Base-by-base conservation (phyloP, 2,888 invertebrate species). In the Ligdia adustata region DNA sequence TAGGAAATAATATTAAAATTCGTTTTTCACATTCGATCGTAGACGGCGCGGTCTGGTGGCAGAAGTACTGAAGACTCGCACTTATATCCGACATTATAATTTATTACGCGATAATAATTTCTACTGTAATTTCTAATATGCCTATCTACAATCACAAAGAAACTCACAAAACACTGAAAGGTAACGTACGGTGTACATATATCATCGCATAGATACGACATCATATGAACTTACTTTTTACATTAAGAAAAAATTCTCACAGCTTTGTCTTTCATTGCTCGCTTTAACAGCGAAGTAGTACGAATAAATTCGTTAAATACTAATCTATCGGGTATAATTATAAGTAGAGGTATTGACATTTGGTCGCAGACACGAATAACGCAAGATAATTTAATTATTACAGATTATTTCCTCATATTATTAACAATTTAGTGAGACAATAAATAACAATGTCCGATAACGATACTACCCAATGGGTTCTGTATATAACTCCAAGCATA, bases 191-290 rank as follows among this genome's bases (percentile, higher is more conserved):
- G 65, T 72, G 72, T 66, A 77, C 68, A 78, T 72, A 60, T 51
- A 69, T 71, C 70, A 64, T 78, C 70, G 72, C 79, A 80, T 82
- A 37, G 37, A 7, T 27, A 86, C 63, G 69, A 78, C 76, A 18
- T 15, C 34, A 79, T 83, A 83, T 79, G 79, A 82, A 82, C 82
- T 86, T 82, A 87, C 79, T 80, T 84, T 84, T 82, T 87, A 88
- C 84, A 88, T 79, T 88, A 87, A 69, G 86, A 82, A 78, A 82
- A 82, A 85, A 86, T 49, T 49, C 48, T 49, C 48, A 49, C 48
- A 49, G 48, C 84, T 90, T 89, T 90, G 91, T 91, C 91, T 91
- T 91, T 91, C 91, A 87, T 90, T 83, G 82, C 81, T 87, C 88
- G 87, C 89, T 45, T 77, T 76, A 62, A 61, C 62, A 80, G 86